Base-by-base conservation (phyloP, 2,888 invertebrate species). In the Melieria crassipennis region DNA sequence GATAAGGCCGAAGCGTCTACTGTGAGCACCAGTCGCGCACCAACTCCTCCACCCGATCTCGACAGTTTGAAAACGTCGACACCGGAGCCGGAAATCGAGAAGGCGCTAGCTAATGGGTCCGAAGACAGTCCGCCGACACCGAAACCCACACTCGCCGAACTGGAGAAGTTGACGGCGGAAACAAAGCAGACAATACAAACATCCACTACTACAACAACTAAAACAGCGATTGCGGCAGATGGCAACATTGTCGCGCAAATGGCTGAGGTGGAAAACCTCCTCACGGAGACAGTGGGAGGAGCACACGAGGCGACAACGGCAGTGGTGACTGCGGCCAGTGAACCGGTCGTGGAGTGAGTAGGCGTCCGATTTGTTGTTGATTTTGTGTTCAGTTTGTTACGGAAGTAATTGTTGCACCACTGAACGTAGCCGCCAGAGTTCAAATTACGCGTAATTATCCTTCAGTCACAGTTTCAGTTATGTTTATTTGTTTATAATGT, bases 71-170 rank as follows among this genome's bases (percentile, higher is more conserved):
- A 82, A 79, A 85, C 86, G 4, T 81, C 83, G 4, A 85, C 86
- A 30, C 83, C 86, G 10, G 87, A 87, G 73, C 85, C 87, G 62
- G 87, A 87, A 79, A 87, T 86, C 13, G 87, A 86, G 67, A 75
- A 81, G 46, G 84, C 83, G 1, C 73, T 85, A 73, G 84, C 85
- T 61, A 85, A 85, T 70, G 66, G 76, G 46, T 77, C 77, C 30
- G 80, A 82, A 60, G 79, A 80, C 71, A 81, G 80, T 73, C 82
- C 85, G 50, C 84, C 85, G 4, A 84, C 86, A 61, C 86, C 86
- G 4, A 83, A 83, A 58, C 85, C 87, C 7, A 84, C 84, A 30
- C 75, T 83, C 63, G 78, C 83, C 7, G 85, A 86, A 72, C 77
- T 86, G 72, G 83, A 80, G 74, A 76, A 78, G 47, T 62, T 81